Conservation (phyloP, 1,140 invertebrate genomes). For the Drosophila arawakana region DNA sequence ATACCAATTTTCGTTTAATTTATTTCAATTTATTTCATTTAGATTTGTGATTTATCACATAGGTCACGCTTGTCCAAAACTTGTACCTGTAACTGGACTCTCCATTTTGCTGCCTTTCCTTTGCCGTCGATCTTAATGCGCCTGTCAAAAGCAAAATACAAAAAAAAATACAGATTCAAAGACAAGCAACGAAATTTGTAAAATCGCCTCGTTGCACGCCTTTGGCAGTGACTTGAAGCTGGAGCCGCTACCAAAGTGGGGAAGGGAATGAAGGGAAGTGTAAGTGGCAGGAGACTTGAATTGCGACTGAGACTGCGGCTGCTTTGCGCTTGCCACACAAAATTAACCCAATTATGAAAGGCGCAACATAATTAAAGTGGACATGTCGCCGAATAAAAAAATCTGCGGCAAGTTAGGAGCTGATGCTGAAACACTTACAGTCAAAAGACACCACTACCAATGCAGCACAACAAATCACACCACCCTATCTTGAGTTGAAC, state of each 20-base stretch:
- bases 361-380: slow-evolving; percentile 76
- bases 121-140: slow-evolving; percentile 52
- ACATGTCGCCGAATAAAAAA: slow-evolving; percentile 37
- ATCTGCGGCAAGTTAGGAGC: not conserved
- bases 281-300: not conserved
- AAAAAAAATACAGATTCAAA: slow-evolving; percentile 41
- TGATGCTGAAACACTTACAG: not conserved
- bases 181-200: slow-evolving; percentile 29
- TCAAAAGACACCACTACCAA: too few species aligned
- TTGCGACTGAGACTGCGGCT: slow-evolving; percentile 14
- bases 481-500: slow-evolving; percentile 16
- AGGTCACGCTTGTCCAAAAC: slow-evolving; percentile 64
- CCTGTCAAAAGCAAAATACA: slow-evolving; percentile 48
- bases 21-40: slow-evolving; percentile 37
- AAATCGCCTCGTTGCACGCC: slow-evolving; percentile 11
- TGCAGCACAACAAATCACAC: slow-evolving; percentile 16
- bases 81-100: slow-evolving; percentile 7
- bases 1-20: slow-evolving; percentile 8
- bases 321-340: slow-evolving; percentile 63
- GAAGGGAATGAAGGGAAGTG: not conserved
- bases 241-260: not conserved
- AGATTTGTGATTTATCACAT: slow-evolving; percentile 46
- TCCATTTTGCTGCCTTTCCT: slow-evolving; percentile 15
- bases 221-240: slow-evolving; percentile 10
- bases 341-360: slow-evolving; percentile 79